Percentiles rank a stretch among this genome's conserved stretches.
Conservation (phyloP, 1,140 invertebrate genomes). For the Trigoniulus corallinus region DNA sequence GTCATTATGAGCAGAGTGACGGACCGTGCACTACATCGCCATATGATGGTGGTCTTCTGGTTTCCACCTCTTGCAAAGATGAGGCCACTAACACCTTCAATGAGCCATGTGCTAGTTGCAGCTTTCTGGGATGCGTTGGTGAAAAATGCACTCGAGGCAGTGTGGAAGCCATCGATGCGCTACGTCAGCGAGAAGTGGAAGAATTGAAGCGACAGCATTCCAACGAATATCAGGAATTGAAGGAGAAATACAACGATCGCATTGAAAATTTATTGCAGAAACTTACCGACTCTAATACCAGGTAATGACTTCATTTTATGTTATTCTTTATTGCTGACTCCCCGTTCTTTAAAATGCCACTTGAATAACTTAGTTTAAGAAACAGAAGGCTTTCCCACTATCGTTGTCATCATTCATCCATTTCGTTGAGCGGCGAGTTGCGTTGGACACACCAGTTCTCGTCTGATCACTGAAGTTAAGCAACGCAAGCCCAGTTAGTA, state of each 20-base stretch:
- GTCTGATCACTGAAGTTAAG: no score
- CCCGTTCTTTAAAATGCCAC: background rate
- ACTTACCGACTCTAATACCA: constrained; percentile 54
- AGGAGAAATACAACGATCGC: constrained; percentile 56
- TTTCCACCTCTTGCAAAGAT: background rate
- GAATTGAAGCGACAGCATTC: constrained; percentile 44
- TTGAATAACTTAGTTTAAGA: background rate
- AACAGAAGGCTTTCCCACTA: no score
- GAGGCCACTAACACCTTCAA: background rate
- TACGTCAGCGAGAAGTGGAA: constrained; percentile 43
- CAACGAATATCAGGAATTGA: constrained; percentile 32
- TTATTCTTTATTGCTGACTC: background rate
- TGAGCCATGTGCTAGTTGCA: background rate
- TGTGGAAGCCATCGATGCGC: background rate
- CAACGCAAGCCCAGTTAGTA: no score
- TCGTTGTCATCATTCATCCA: no score
- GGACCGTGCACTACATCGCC: background rate
- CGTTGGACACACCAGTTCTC: no score
- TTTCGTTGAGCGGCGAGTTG: no score
- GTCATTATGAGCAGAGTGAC: background rate
- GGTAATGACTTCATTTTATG: constrained; percentile 18
- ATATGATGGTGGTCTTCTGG: background rate
- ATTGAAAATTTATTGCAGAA: constrained; percentile 55
- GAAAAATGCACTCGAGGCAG: background rate
- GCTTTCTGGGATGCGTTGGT: background rate